These are phyloP conservation scores for Dipodomys ordii DNA, from an alignment of 2,113 vertebrate species.

Conservation along the genomic window DNA sequence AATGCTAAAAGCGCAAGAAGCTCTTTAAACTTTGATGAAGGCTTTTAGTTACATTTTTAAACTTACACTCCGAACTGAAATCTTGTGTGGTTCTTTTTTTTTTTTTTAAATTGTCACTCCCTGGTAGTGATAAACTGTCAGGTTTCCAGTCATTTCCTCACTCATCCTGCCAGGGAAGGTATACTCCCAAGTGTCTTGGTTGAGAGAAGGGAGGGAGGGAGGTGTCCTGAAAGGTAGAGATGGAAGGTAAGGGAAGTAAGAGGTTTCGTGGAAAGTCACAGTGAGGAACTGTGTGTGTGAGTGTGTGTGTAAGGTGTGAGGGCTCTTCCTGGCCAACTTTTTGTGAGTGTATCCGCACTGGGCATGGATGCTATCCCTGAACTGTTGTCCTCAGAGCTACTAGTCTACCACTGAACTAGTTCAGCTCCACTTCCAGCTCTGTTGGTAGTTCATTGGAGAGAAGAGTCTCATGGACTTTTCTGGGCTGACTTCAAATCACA, in stretches of 20 bases:
- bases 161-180: slow-evolving; percentile 73
- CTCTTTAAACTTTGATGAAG: slow-evolving; percentile 94
- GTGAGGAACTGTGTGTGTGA: no score
- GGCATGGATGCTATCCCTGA: no score
- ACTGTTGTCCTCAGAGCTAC: no score
- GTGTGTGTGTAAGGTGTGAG: no score
- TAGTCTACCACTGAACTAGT: no score
- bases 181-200: slow-evolving; percentile 74
- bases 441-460: no score
- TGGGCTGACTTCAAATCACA: no score
- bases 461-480: no score
- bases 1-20: slow-evolving; percentile 90
- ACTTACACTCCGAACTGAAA: slow-evolving; percentile 88
- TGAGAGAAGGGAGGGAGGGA: slow-evolving; percentile 19
- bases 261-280: not conserved
- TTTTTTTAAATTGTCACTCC: slow-evolving; percentile 86
- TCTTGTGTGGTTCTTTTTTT: slow-evolving; percentile 72
- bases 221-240: not conserved
- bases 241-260: not conserved
- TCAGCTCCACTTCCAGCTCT: no score
- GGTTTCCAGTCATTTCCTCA: slow-evolving; percentile 78
- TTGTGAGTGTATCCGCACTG: no score
- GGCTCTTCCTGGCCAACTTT: no score
- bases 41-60: slow-evolving; percentile 94
- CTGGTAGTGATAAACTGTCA: slow-evolving; percentile 86